phyloP scores from a whole-genome alignment of 2,888 invertebrate species.

The Odontothrips loti region DNA sequence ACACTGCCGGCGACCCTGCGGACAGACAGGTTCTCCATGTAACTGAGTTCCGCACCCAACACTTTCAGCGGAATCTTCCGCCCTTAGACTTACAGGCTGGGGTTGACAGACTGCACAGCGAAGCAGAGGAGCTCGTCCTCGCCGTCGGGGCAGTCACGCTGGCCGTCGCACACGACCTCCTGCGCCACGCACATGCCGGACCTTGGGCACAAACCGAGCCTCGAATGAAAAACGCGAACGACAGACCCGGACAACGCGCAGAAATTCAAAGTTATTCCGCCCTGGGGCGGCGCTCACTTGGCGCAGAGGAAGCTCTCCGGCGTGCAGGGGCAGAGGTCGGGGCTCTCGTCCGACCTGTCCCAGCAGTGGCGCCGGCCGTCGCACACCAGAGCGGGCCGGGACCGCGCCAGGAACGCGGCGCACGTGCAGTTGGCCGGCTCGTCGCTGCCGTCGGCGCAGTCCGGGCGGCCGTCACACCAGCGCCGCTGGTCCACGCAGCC shows the following conservation, averaged over 20 bases:
- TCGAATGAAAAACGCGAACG: not conserved
- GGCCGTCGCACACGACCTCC: conserved; percentile 74
- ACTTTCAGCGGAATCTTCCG: no score
- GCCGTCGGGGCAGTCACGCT: conserved; percentile 65
- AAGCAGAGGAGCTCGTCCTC: conserved; percentile 68
- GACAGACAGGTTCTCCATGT: not conserved
- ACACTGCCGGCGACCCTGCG: not conserved
- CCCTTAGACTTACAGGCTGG: not conserved
- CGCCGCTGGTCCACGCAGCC: conserved; percentile 62
- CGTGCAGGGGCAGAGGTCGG: conserved; percentile 59
- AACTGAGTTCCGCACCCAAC: no score
- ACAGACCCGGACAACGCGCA: not conserved
- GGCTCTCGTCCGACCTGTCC: conserved; percentile 72
- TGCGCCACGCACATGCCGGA: conserved; percentile 60
- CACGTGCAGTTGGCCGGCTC: conserved; percentile 61
- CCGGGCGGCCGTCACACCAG: conserved; percentile 63
- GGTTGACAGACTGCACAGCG: conserved; percentile 47
- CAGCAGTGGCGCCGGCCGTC: conserved; percentile 72
- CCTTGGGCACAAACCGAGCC: conserved; percentile 39
- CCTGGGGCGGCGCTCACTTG: conserved; percentile 50
- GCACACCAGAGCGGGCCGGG: conserved; percentile 65
- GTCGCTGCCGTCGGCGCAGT: conserved; percentile 70
- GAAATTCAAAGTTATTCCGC: no score
- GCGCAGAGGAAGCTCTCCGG: conserved; percentile 51
- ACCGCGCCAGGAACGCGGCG: conserved; percentile 60